phyloP scores from a whole-genome alignment of 2,888 invertebrate species.

The Lobophora halterata region DNA sequence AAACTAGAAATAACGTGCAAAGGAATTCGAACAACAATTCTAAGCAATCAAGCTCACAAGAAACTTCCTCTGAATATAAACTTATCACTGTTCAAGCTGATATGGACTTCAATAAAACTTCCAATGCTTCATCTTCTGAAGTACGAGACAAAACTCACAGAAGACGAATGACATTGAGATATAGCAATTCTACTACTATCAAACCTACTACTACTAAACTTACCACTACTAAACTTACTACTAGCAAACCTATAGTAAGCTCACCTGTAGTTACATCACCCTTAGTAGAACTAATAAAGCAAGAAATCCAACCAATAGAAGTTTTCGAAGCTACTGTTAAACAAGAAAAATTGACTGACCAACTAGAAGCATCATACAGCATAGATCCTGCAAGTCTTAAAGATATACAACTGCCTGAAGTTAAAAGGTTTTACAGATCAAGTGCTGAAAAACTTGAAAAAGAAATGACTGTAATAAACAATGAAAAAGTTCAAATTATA shows the following conservation, averaged over 20 bases:
- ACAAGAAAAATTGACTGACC: conserved; percentile 57
- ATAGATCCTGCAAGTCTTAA: conserved; percentile 34
- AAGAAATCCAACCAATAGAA: conserved; percentile 55
- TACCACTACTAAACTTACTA: conserved; percentile 28
- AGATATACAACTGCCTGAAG: conserved; percentile 37
- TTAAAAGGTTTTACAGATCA: conserved; percentile 65
- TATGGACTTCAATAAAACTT: conserved; percentile 49
- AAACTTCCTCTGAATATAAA: conserved; percentile 43
- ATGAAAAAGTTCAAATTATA: conserved; percentile 66
- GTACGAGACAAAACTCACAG: conserved; percentile 55
- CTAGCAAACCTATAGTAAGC: conserved; percentile 18
- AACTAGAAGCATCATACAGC: conserved; percentile 47
- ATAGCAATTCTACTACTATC: conserved; percentile 39
- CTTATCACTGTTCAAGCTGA: conserved; percentile 53
- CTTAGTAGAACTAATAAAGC: conserved; percentile 51
- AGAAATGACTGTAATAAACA: conserved; percentile 61
- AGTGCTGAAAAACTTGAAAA: conserved; percentile 57
- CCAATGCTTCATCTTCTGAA: conserved; percentile 45
- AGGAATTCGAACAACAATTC: conserved; percentile 33
- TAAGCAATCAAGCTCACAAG: conserved; percentile 33
- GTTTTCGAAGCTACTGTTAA: conserved; percentile 35
- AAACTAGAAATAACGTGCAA: conserved; percentile 36
- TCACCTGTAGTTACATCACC: conserved; percentile 29
- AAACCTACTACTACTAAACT: conserved; percentile 30
- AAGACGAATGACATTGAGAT: conserved; percentile 58